Conservation (phyloP, 2,113 vertebrate genomes). For the Rhagologus leucostigma region DNA sequence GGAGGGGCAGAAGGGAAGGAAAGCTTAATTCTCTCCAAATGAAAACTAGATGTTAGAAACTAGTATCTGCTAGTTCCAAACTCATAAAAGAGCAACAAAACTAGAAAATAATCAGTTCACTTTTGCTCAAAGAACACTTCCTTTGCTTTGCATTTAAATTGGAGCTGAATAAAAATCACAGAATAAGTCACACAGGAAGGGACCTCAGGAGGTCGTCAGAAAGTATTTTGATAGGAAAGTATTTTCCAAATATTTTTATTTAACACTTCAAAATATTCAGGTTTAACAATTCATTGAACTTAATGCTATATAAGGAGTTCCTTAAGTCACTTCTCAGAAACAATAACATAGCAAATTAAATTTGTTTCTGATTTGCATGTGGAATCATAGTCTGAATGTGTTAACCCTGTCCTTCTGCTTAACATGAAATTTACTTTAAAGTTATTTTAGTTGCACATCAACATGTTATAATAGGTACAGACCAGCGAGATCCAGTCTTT, state of each 20-base stretch:
- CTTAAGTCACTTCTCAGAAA: neutral
- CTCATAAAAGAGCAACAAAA: neutral
- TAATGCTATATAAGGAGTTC: neutral
- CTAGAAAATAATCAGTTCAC: neutral
- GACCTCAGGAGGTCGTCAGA: neutral
- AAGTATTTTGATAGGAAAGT: neutral
- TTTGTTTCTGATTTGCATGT: neutral
- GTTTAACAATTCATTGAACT: neutral
- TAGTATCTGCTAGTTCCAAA: neutral
- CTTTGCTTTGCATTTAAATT: neutral
- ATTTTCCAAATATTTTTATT: neutral
- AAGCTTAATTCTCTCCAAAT: neutral
- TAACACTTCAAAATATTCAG: neutral
- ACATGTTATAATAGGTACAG: neutral
- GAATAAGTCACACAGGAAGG: neutral
- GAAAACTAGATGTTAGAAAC: neutral
- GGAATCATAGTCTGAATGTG: neutral
- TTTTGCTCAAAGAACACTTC: neutral
- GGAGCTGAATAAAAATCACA: neutral
- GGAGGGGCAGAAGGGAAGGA: neutral
- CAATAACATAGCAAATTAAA: neutral
- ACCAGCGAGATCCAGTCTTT: neutral
- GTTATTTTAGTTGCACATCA: neutral
- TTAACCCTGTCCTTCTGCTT: neutral
- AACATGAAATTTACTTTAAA: neutral